These are phyloP conservation scores for Orestias chungarensis DNA, from an alignment of 2,797 vertebrate genomes.

Conservation along the genomic window DNA sequence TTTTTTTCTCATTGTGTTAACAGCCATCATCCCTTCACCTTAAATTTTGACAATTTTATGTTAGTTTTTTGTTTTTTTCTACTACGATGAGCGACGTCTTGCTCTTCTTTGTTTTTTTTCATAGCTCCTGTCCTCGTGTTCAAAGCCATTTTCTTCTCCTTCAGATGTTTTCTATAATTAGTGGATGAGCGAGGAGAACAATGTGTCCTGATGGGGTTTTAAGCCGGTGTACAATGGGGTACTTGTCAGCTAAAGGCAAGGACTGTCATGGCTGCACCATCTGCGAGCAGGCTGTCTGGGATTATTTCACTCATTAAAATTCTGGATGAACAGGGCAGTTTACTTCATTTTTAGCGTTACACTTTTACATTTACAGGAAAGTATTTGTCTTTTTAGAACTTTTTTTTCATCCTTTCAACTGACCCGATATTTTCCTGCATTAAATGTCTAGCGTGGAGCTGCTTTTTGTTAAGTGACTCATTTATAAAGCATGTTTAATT, in stretches of 20 bases:
- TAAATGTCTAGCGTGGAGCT: background rate
- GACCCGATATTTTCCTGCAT: background rate
- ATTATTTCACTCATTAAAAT: conserved; percentile 35
- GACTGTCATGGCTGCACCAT: conserved; percentile 10
- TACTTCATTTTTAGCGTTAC: conserved; percentile 5
- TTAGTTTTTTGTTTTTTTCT: background rate
- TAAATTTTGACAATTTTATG: background rate
- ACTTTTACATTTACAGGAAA: background rate
- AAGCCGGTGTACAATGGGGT: conserved; percentile 8
- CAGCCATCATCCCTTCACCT: conserved; percentile 20
- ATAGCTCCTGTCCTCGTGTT: background rate
- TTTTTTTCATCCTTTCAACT: conserved; percentile 5
- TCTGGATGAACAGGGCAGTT: conserved; percentile 1
- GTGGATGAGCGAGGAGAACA: conserved; percentile 7
- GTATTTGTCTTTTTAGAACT: conserved; percentile 12
- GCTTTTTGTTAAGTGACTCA: background rate
- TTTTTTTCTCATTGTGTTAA: conserved; percentile 7
- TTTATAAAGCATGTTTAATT: background rate
- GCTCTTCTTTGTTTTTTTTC: background rate
- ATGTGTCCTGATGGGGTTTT: conserved; percentile 32
- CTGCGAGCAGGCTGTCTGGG: conserved; percentile 21
- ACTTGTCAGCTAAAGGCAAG: conserved; percentile 16
- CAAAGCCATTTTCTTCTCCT: background rate
- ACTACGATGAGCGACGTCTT: conserved; percentile 3
- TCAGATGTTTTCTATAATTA: conserved; percentile 13